Conservation (phyloP, 2,888 invertebrate species). For the Acrobasis suavella region DNA sequence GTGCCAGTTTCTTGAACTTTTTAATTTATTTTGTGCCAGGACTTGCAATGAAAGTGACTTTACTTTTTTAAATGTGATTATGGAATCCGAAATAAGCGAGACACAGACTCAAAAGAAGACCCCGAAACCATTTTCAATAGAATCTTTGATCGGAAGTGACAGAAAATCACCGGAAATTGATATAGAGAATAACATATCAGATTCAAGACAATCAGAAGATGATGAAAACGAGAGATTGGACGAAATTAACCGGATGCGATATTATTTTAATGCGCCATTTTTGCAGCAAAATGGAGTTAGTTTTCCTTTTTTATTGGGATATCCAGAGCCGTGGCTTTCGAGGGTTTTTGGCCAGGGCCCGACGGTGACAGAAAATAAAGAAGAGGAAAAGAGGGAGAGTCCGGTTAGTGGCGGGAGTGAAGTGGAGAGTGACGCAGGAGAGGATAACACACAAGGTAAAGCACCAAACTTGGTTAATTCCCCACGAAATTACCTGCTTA, state of each 20-base stretch:
- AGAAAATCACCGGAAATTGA: slow-evolving; percentile 76
- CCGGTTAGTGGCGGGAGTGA: slow-evolving; percentile 77
- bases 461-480: no score
- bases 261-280: slow-evolving; percentile 73
- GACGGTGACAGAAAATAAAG: slow-evolving; percentile 50
- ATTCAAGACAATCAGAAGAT: slow-evolving; percentile 72
- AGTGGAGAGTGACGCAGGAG: slow-evolving; percentile 69
- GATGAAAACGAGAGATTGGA: slow-evolving; percentile 64
- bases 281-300: slow-evolving; percentile 69
- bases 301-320: slow-evolving; percentile 73
- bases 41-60: slow-evolving; percentile 15
- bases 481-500: neutral
- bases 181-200: slow-evolving; percentile 70
- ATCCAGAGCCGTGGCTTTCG: slow-evolving; percentile 74
- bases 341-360: slow-evolving; percentile 57
- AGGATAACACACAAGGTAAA: slow-evolving; percentile 70
- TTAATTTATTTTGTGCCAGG: slow-evolving; percentile 2
- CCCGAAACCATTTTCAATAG: slow-evolving; percentile 84
- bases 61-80: slow-evolving; percentile 29
- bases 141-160: slow-evolving; percentile 79
- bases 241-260: slow-evolving; percentile 69
- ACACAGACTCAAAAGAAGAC: slow-evolving; percentile 67
- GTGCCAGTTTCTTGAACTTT: neutral
- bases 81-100: slow-evolving; percentile 64
- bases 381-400: slow-evolving; percentile 70